Base-by-base conservation (phyloP, 2,797 vertebrate genomes). In the Benthosema pterotum region DNA sequence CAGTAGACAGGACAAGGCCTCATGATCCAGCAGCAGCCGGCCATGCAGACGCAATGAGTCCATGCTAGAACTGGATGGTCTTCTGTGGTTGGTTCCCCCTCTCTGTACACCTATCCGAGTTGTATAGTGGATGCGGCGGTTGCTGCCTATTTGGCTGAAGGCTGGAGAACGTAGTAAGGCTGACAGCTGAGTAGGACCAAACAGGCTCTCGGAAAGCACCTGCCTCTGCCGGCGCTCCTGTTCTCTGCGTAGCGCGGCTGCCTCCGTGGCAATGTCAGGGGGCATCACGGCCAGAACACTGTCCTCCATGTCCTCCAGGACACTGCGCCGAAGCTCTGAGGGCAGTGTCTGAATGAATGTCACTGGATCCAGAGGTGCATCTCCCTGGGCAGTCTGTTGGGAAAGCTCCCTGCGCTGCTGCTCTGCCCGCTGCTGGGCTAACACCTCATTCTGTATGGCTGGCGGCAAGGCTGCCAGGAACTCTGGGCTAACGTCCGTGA, bases 281-380 rank as follows among this genome's bases (percentile, higher is more conserved):
- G 97, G 97, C 96, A 99, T 97, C 59, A 99, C 96, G 0, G 97
- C 97, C 87, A 99, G 89, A 52, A 99, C 96, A 0, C 96, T 97
- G 84, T 99, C 97, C 83, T 98, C 97, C 96, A 98, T 99, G 88
- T 99, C 97, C 74, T 98, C 97, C 54, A 99, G 84, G 59, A 99
- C 96, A 52, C 96, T 97, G 52, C 96, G 96, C 3, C 96, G 93
- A 53, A 99, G 89, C 79, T 98, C 97, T 3, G 97, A 97, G 0
- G 97, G 96, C 71, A 98, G 80, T 0, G 96, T 98, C 86, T 99
- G 97, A 80, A 99, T 99, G 84, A 99, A 99, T 1, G 96, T 97
- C 67, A 99, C 96, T 0, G 97, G 97, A 86, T 99, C 97, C 88
- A 96, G 90, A 17, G 97, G 95, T 5, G 92, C 92, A 2, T 97